A percentile compares a stretch with the other conserved stretches of the same genome.
phyloP scores from a whole-genome alignment of 2,888 invertebrate species.

The Bombylius discolor region DNA sequence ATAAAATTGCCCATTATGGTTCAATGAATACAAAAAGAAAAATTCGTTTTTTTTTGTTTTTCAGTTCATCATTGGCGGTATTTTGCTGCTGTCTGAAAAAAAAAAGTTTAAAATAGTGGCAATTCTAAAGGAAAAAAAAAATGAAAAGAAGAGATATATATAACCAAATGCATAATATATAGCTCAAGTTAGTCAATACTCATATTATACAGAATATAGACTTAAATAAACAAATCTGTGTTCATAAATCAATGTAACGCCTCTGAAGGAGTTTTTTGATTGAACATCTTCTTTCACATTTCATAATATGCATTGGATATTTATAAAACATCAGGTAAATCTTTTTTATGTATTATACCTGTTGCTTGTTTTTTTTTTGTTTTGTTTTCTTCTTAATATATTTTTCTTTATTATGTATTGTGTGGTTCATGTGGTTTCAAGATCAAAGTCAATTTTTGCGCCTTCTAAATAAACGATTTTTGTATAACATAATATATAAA shows the following conservation, averaged over 20 bases:
- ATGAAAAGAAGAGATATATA: no score
- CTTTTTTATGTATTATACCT: not conserved
- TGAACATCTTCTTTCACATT: not conserved
- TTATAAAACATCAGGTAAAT: no score
- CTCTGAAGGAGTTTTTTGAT: not conserved
- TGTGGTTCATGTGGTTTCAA: not conserved
- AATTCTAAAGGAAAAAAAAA: no score
- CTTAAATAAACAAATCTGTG: conserved; percentile 6
- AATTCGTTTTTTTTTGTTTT: no score
- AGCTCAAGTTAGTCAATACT: no score
- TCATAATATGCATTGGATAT: not conserved
- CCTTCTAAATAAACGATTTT: not conserved
- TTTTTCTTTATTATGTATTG: not conserved
- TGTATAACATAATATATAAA: not conserved
- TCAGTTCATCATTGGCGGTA: no score
- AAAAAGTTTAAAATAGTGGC: no score
- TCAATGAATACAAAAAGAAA: no score
- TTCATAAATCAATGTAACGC: conserved; percentile 3
- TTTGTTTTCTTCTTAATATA: not conserved
- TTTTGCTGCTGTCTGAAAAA: no score
- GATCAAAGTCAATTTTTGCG: not conserved
- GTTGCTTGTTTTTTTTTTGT: not conserved
- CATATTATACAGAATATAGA: not conserved
- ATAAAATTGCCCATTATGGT: no score
- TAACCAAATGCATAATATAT: no score